Evolutionary conservation across 2,797 vertebrate genomes (phyloP), one percentile per base, ranked within the genome.

Genomic region (Xenops minutus): DNA sequence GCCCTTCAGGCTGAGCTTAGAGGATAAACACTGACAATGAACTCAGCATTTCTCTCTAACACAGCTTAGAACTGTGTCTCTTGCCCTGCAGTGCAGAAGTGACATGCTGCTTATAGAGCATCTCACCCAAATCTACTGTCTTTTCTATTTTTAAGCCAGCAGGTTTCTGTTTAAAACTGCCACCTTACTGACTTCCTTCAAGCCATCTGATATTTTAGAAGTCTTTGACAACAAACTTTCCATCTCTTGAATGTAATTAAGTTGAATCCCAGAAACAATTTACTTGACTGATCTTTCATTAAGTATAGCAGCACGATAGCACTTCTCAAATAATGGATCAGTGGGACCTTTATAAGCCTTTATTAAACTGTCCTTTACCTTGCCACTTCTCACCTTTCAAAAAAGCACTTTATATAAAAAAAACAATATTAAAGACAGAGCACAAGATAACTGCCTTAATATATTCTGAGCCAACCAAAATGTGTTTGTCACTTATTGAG

Each of bases 141-240:
- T 55, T 54, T 49, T 85, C 82, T 78, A 69, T 88, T 86, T 86
- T 59, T 84, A 76, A 95, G 63, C 63, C 75, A 76, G 55, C 58
- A 88, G 37, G 19, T 84, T 88, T 92, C 88, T 52, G 32, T 85
- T 92, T 81, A 59, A 90, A 94, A 63, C 69, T 94, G 69, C 37
- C 80, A 78, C 51, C 32, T 55, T 75, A 24, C 51, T 6, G 6
- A 67, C 67, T 86, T 91, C 49, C 58, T 69, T 69, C 76, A 85
- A 69, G 62, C 69, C 71, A 78, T 52, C 32, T 62, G 62, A 9
- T 73, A 49, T 37, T 86, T 94, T 88, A 62, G 88, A 84, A 88
- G 39, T 4, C 14, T 37, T 32, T 76, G 43, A 52, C 62, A 93
- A 83, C 27, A 32, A 92, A 75, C 61, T 54, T 92, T 71, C 67